These are phyloP conservation scores for Acheta domesticus DNA, from an alignment of 2,888 invertebrate species.

Conservation along the genomic window DNA sequence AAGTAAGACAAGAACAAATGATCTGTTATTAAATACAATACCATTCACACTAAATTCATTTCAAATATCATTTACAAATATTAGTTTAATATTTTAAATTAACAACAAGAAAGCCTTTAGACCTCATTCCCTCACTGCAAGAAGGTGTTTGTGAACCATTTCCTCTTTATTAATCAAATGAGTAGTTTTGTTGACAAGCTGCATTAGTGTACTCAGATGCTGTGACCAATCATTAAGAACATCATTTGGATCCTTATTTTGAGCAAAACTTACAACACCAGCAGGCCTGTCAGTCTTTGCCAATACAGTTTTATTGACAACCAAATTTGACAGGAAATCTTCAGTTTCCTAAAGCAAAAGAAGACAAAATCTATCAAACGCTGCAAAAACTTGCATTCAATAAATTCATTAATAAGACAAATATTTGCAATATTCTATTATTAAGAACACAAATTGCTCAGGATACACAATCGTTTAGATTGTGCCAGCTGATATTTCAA, in stretches of 20 bases:
- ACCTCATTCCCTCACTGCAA: slow-evolving; percentile 36
- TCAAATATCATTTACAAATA: neutral
- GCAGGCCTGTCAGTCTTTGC: slow-evolving; percentile 98
- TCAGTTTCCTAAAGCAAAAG: slow-evolving; percentile 69
- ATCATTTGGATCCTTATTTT: slow-evolving; percentile 85
- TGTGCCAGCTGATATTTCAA: too few species aligned
- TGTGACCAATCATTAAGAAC: slow-evolving; percentile 93
- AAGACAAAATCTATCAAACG: neutral
- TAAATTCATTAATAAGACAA: neutral
- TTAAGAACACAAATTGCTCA: too few species aligned
- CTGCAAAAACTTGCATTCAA: neutral
- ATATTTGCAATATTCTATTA: neutral
- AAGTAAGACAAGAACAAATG: too few species aligned
- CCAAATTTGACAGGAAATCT: slow-evolving; percentile 89
- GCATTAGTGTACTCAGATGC: slow-evolving; percentile 87
- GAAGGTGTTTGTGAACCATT: slow-evolving; percentile 57
- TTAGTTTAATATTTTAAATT: slow-evolving; percentile 7
- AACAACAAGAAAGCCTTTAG: neutral
- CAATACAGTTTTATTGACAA: slow-evolving; percentile 83
- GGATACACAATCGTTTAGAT: too few species aligned
- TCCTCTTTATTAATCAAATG: slow-evolving; percentile 98
- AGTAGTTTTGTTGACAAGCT: slow-evolving; percentile 91
- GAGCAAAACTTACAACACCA: slow-evolving; percentile 88
- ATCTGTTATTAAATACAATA: too few species aligned
- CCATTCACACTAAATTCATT: neutral